Evolutionary conservation across 2,888 invertebrate species (phyloP).

Genomic region (Tenthredo mesomela): DNA sequence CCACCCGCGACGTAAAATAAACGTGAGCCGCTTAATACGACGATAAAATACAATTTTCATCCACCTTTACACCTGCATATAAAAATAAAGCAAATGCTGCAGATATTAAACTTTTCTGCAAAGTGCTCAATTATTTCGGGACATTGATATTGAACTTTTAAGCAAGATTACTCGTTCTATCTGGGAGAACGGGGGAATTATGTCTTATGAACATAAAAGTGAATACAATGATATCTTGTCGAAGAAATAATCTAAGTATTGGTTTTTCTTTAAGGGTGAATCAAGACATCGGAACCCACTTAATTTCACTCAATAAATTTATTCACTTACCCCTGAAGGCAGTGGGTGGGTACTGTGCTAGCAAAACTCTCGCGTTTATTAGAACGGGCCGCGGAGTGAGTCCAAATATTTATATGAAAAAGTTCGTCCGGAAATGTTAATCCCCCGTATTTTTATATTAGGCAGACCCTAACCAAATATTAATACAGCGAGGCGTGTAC

Average conservation of each 20-base stretch:
- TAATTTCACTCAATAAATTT: constrained; percentile 40
- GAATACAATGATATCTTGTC: background rate
- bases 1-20: constrained; percentile 27
- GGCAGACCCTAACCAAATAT: constrained; percentile 48
- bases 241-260: background rate
- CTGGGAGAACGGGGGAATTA: background rate
- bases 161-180: background rate
- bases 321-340: background rate
- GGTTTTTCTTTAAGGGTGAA: background rate
- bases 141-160: background rate
- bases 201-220: background rate
- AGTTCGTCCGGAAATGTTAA: constrained; percentile 40
- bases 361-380: constrained; percentile 37
- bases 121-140: background rate
- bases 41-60: constrained; percentile 17
- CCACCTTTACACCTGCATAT: constrained; percentile 8
- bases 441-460: constrained; percentile 47
- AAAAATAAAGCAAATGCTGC: background rate
- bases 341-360: background rate
- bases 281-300: background rate
- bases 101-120: background rate
- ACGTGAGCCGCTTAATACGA: constrained; percentile 23
- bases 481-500: constrained; percentile 47
- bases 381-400: constrained; percentile 21
- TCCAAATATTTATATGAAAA: constrained; percentile 50